Evolutionary conservation across 2,888 invertebrate species (phyloP), one percentile per base, ranked within the genome.

Genomic region (Diadegma fenestrale): DNA sequence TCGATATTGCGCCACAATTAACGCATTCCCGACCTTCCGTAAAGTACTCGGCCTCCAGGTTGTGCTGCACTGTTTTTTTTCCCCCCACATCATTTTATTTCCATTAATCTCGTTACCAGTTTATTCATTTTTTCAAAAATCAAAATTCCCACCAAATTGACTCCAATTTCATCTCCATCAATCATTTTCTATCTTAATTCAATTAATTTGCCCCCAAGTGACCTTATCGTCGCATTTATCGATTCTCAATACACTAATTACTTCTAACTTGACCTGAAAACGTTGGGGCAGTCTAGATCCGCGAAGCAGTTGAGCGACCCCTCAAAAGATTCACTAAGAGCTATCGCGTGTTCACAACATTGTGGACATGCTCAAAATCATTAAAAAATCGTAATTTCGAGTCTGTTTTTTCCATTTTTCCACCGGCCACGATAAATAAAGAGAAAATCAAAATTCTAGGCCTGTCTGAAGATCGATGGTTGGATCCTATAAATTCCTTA

Each of bases 1-100:
- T 99, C 90, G 98, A 97, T 93, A 98, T 98, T 88, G 99, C 98
- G 87, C 99, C 99, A 94, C 99, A 99, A 95, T 99, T 99, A 86
- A 99, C 99, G 95, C 99, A 99, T 95, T 99, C 99, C 85, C 99
- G 96, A 5, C 99, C 99, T 95, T 99, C 99, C 88, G 93, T 91
- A 92, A 91, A 93, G 92, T 90, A 93, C 90, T 93, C 94, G 86
- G 93, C 91, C 82, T 94, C 94, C 90, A 93, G 92, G 93, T 91
- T 93, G 91, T 92, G 93, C 26, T 86, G 83, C 90, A 93, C 94
- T 93, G 90, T 78, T 82, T 88, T 83, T 88, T 48, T 54, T 58
- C 5, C 58, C 58, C 79, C 75, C 72, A 76, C 45, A 69, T 73
- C 37, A 78, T 84, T 73, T 12, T 37, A 26, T 71, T 85, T 82